Conservation (phyloP, 2,797 vertebrate species). For the Mormyrus proboscirostris region DNA sequence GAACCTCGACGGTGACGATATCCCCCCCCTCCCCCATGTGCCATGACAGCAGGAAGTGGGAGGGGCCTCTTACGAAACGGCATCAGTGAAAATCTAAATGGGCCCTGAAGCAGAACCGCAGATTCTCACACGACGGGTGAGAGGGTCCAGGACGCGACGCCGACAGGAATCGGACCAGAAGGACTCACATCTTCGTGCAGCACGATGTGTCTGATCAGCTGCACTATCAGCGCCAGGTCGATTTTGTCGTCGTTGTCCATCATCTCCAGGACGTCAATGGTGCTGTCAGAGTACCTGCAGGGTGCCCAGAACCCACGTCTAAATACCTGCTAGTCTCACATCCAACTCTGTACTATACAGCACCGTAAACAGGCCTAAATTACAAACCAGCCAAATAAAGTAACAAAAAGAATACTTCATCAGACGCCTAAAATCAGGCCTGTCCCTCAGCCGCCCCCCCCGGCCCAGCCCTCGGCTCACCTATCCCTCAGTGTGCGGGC, state of each 20-base stretch:
- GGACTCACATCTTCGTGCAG: conserved; percentile 70
- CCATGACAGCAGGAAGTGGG: background rate
- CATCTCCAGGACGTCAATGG: conserved; percentile 71
- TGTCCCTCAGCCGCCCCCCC: background rate
- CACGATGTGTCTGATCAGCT: conserved; percentile 81
- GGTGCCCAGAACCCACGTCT: background rate
- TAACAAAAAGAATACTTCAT: background rate
- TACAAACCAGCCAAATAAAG: background rate
- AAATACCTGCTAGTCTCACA: background rate
- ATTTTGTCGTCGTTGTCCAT: conserved; percentile 86
- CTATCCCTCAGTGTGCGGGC: conserved; percentile 65
- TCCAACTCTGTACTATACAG: background rate
- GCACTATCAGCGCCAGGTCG: conserved; percentile 81
- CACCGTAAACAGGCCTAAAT: background rate
- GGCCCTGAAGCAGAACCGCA: background rate
- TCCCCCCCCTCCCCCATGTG: background rate
- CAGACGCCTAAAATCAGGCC: background rate
- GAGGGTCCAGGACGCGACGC: background rate
- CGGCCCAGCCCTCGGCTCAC: conserved; percentile 45
- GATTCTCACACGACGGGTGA: background rate
- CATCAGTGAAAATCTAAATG: background rate
- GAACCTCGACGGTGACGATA: conserved; percentile 19
- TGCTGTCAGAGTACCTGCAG: conserved; percentile 78
- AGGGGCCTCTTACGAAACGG: background rate
- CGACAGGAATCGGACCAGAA: background rate